phyloP scores from a whole-genome alignment of 1,140 invertebrate species.

The Drosophila triauraria region DNA sequence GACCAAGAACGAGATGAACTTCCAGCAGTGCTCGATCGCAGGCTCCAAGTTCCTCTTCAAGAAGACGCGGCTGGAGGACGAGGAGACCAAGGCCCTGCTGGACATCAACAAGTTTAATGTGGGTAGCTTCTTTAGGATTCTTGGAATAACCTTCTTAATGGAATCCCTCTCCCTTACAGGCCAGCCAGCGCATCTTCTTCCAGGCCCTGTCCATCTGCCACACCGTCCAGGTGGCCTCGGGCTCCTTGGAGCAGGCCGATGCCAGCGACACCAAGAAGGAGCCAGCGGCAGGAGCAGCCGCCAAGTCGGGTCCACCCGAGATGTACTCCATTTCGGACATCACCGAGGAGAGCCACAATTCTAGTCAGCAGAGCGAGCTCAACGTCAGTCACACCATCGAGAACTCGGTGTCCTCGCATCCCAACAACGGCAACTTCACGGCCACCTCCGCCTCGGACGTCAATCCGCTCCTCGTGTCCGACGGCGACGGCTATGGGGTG shows the following conservation, averaged over 20 bases:
- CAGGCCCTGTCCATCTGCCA: slow-evolving; percentile 92
- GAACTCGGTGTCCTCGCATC: slow-evolving; percentile 68
- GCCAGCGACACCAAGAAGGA: slow-evolving; percentile 33
- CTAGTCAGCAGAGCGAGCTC: slow-evolving; percentile 81
- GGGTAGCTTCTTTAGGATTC: background rate
- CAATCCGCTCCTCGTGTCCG: slow-evolving; percentile 67
- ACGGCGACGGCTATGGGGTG: slow-evolving; percentile 55
- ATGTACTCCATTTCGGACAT: slow-evolving; percentile 81
- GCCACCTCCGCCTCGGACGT: slow-evolving; percentile 71
- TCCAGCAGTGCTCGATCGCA: slow-evolving; percentile 94
- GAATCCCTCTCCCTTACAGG: background rate
- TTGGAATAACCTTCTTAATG: background rate
- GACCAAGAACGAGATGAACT: slow-evolving; percentile 98
- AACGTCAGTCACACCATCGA: slow-evolving; percentile 69
- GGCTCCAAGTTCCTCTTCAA: slow-evolving; percentile 89
- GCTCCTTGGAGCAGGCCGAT: slow-evolving; percentile 38
- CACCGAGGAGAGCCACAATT: slow-evolving; percentile 79
- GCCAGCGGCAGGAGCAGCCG: background rate
- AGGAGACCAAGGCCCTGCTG: slow-evolving; percentile 35
- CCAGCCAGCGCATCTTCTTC: slow-evolving; percentile 83
- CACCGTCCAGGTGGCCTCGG: slow-evolving; percentile 88
- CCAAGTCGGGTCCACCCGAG: slow-evolving; percentile 64
- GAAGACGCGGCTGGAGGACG: slow-evolving; percentile 48
- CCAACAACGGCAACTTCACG: slow-evolving; percentile 48
- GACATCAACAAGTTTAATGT: slow-evolving; percentile 47